These are phyloP conservation scores for Drosophila orosa DNA, from an alignment of 1,140 invertebrate genomes.

Conservation along the genomic window DNA sequence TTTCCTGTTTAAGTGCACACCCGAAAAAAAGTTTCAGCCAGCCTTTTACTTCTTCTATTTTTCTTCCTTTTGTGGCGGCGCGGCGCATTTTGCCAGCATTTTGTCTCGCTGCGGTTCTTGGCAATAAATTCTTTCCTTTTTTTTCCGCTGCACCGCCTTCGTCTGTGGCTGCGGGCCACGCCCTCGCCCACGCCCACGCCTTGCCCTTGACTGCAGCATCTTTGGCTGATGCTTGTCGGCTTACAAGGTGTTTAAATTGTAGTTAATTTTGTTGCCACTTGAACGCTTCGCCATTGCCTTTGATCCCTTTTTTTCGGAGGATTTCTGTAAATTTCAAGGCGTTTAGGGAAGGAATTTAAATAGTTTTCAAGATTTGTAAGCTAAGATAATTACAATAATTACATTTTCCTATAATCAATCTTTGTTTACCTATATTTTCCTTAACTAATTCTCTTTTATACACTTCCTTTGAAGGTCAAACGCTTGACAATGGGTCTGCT, in stretches of 20 bases:
- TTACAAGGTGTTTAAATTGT: conserved; percentile 82
- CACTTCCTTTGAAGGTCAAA: conserved; percentile 59
- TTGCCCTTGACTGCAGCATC: conserved; percentile 45
- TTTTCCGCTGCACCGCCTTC: conserved; percentile 21
- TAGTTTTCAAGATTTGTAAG: not conserved
- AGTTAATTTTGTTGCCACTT: conserved; percentile 81
- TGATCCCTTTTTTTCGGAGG: conserved; percentile 12
- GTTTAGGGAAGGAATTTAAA: not conserved
- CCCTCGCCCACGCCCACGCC: conserved; percentile 5
- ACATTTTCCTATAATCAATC: no score
- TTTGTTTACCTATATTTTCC: not conserved
- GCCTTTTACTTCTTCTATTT: conserved; percentile 27
- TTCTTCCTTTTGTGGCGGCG: conserved; percentile 28
- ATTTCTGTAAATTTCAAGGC: conserved; percentile 33
- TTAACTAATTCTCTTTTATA: not conserved
- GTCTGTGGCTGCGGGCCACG: conserved; percentile 65
- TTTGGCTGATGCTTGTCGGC: conserved; percentile 43
- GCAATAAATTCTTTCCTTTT: conserved; percentile 72
- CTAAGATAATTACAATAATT: no score
- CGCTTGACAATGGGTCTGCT: conserved; percentile 78
- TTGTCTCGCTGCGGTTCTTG: conserved; percentile 80
- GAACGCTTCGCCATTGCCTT: conserved; percentile 55
- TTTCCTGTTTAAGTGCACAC: conserved; percentile 77
- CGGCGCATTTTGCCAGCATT: conserved; percentile 60
- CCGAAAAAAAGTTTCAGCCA: conserved; percentile 64